Evolutionary conservation across 2,797 vertebrate genomes (phyloP).

Genomic region (Pseudochirops cupreus): DNA sequence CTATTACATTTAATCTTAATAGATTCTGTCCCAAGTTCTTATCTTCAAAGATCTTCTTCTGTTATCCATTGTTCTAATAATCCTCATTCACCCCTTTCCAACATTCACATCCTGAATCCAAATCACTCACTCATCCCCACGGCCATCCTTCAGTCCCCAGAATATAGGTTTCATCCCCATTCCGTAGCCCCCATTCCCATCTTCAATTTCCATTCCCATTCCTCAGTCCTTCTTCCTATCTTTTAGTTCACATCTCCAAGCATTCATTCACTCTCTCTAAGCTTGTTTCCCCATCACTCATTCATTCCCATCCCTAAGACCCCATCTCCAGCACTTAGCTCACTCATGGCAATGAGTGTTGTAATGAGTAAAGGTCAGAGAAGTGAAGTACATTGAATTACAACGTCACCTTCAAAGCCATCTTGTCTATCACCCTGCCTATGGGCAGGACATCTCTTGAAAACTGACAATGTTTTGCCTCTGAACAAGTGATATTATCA

Average conservation of each 20-base stretch:
- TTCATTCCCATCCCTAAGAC: neutral
- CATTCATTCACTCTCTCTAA: neutral
- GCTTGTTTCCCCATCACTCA: neutral
- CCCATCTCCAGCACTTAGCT: neutral
- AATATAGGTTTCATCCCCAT: neutral
- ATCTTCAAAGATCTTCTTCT: neutral
- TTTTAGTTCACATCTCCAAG: neutral
- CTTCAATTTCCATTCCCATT: neutral
- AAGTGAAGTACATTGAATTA: neutral
- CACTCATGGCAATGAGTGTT: neutral
- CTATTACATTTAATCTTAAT: neutral
- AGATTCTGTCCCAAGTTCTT: neutral
- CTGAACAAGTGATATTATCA: slow-evolving; percentile 14
- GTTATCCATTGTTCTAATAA: neutral
- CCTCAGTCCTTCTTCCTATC: neutral
- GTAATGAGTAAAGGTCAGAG: slow-evolving; percentile 2
- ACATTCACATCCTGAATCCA: neutral
- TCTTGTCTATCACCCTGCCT: slow-evolving; percentile 12
- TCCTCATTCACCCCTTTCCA: neutral
- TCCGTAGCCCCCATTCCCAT: neutral
- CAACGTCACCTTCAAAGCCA: neutral
- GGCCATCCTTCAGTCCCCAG: neutral
- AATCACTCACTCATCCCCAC: neutral
- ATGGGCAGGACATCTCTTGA: slow-evolving; percentile 22
- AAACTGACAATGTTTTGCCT: neutral